These are phyloP conservation scores for Bedellia somnulentella DNA, from an alignment of 2,888 invertebrate genomes.

Conservation along the genomic window DNA sequence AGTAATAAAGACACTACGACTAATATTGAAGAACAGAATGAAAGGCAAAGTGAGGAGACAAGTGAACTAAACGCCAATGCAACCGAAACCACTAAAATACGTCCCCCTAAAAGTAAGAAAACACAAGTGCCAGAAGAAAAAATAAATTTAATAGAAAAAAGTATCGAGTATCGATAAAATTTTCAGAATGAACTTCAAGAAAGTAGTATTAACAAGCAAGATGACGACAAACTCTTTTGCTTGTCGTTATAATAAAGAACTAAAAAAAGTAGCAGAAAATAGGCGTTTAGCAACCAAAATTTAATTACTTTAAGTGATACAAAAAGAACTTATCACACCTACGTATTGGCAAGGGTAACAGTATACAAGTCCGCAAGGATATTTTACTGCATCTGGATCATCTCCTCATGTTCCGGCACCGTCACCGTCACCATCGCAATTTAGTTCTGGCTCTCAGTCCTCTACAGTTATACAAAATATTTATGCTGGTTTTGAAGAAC, in stretches of 20 bases:
- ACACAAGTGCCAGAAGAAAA: slow-evolving; percentile 14
- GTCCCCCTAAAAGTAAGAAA: slow-evolving; percentile 14
- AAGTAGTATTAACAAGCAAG: slow-evolving; percentile 14
- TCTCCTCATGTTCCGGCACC: slow-evolving; percentile 12
- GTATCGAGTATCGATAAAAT: slow-evolving; percentile 7
- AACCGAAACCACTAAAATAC: slow-evolving; percentile 14
- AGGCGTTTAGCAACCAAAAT: slow-evolving; percentile 15
- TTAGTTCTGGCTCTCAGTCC: slow-evolving; percentile 10
- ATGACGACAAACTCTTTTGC: slow-evolving; percentile 18
- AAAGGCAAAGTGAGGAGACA: slow-evolving; percentile 14
- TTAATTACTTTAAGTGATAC: slow-evolving; percentile 15
- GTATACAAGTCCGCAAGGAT: slow-evolving; percentile 14
- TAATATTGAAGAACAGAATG: slow-evolving; percentile 13
- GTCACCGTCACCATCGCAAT: slow-evolving; percentile 10
- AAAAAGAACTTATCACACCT: slow-evolving; percentile 14
- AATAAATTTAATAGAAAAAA: slow-evolving; percentile 3
- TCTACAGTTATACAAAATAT: slow-evolving; percentile 12
- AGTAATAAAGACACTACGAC: slow-evolving; percentile 13
- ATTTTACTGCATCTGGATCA: slow-evolving; percentile 14
- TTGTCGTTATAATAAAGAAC: slow-evolving; percentile 15
- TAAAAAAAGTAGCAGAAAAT: slow-evolving; percentile 16
- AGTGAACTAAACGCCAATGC: slow-evolving; percentile 12
- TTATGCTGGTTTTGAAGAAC: slow-evolving; percentile 12
- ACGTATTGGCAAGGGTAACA: slow-evolving; percentile 8
- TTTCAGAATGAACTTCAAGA: slow-evolving; percentile 13